phyloP scores from a whole-genome alignment of 1,140 invertebrate genomes.

The Drosophila funebris region DNA sequence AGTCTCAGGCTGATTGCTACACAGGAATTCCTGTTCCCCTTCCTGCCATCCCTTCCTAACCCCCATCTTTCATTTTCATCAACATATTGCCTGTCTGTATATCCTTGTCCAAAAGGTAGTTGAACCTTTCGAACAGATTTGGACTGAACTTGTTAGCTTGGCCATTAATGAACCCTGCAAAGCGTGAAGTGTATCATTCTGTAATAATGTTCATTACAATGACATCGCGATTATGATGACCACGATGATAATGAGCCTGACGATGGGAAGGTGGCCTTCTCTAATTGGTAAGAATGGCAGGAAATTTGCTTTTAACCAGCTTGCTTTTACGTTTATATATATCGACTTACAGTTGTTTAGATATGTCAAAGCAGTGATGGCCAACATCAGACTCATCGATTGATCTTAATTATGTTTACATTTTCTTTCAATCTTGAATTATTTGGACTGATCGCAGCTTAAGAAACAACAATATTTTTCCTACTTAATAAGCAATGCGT shows the following conservation, averaged over 20 bases:
- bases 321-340: neutral
- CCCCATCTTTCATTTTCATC: neutral
- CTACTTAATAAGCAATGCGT: too few species aligned
- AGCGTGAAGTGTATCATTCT: slow-evolving; percentile 2
- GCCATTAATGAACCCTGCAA: slow-evolving; percentile 4
- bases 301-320: slow-evolving; percentile 12
- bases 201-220: neutral
- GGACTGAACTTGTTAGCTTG: slow-evolving; percentile 3
- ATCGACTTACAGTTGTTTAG: neutral
- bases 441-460: too few species aligned
- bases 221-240: slow-evolving; percentile 3
- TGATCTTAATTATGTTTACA: too few species aligned
- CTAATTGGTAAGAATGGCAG: slow-evolving; percentile 31
- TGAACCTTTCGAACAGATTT: neutral
- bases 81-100: neutral
- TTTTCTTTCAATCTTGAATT: too few species aligned
- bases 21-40: slow-evolving; percentile 60
- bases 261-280: neutral
- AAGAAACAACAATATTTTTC: too few species aligned
- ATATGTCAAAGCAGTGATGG: too few species aligned
- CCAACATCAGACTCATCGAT: too few species aligned
- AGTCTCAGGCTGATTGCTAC: slow-evolving; percentile 62
- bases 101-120: neutral
- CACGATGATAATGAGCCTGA: slow-evolving; percentile 2
- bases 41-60: neutral